Conservation (phyloP, 2,888 invertebrate species). For the Omphaloscelis lunosa region DNA sequence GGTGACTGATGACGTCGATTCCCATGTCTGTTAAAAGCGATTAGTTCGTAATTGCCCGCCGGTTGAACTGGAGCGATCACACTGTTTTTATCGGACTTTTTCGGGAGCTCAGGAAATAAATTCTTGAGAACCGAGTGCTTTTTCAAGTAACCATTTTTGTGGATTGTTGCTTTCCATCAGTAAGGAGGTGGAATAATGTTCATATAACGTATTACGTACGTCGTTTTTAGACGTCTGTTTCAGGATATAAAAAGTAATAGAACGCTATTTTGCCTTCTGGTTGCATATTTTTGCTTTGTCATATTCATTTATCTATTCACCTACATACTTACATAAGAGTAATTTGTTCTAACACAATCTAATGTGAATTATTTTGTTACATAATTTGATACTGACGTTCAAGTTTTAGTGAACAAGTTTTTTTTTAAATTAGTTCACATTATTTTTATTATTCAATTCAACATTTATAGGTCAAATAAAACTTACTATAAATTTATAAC, state of each 20-base stretch:
- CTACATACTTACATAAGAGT: conserved; percentile 47
- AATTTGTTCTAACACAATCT: conserved; percentile 41
- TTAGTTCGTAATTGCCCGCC: conserved; percentile 70
- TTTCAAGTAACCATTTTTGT: conserved; percentile 56
- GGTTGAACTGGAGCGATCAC: conserved; percentile 57
- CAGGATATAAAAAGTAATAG: conserved; percentile 39
- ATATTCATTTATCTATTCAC: conserved; percentile 42
- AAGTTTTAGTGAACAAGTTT: conserved; percentile 9
- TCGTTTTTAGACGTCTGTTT: conserved; percentile 23
- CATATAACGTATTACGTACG: conserved; percentile 39
- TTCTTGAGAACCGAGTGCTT: conserved; percentile 58
- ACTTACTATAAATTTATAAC: conserved; percentile 38
- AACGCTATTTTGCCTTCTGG: conserved; percentile 28
- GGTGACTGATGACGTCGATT: conserved; percentile 77
- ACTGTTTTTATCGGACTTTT: conserved; percentile 62
- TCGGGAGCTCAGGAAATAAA: conserved; percentile 57
- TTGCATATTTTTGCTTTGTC: conserved; percentile 37
- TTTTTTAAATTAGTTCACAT: not conserved
- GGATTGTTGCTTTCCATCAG: conserved; percentile 52
- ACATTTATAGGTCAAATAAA: conserved; percentile 34
- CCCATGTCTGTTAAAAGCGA: conserved; percentile 78
- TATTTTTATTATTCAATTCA: conserved; percentile 21
- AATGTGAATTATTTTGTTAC: conserved; percentile 41
- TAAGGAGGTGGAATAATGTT: conserved; percentile 36
- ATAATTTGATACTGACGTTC: conserved; percentile 14